phyloP scores from a whole-genome alignment of 2,113 vertebrate species.

The Cyanoderma ruficeps region DNA sequence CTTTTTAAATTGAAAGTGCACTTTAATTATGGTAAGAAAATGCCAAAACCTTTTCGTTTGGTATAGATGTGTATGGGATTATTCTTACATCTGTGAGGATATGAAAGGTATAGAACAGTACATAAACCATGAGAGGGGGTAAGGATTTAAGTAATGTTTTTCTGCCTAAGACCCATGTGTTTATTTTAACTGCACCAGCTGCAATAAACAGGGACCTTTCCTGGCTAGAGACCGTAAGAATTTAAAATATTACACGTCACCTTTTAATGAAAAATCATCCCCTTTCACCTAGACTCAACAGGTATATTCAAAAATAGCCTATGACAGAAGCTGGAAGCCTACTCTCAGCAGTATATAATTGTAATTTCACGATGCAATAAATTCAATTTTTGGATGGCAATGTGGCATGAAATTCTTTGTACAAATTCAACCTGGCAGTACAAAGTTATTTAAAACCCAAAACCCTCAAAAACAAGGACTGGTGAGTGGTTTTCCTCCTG shows the following conservation, averaged over 20 bases:
- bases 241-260: background rate
- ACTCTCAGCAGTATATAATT: background rate
- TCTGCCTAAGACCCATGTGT: background rate
- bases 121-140: background rate
- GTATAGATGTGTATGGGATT: background rate
- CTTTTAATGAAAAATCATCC: background rate
- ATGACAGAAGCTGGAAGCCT: background rate
- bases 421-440: background rate
- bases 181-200: background rate
- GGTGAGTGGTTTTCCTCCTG: background rate
- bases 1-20: conserved; percentile 13
- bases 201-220: background rate
- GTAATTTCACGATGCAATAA: background rate
- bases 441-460: background rate
- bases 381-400: background rate
- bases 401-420: background rate
- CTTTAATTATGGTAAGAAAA: background rate
- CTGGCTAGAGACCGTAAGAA: background rate
- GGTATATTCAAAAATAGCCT: background rate
- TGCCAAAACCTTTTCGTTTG: background rate
- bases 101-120: background rate
- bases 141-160: background rate
- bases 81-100: background rate
- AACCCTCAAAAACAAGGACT: background rate
- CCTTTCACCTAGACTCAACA: background rate